Percentiles rank a stretch among this genome's conserved stretches.
Evolutionary conservation across 2,888 invertebrate genomes (phyloP).

Genomic region (Sphecodes monilicornis): DNA sequence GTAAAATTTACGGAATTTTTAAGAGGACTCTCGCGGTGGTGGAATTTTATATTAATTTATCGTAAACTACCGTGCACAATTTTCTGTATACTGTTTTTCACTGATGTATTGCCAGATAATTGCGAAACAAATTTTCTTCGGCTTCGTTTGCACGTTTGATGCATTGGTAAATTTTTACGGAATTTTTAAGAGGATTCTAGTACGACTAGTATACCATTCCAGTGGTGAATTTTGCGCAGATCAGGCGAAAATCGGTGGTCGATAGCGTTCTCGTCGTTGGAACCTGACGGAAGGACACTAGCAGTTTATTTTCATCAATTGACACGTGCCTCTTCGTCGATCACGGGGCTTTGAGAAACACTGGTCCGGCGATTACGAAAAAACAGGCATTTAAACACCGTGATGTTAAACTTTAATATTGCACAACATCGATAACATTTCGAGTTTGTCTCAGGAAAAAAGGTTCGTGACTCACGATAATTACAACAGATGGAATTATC

Average conservation of each 20-base stretch:
- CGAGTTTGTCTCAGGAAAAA: constrained; percentile 66
- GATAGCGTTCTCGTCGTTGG: constrained; percentile 13
- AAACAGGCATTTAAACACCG: constrained; percentile 55
- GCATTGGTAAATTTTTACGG: too few species aligned
- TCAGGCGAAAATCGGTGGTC: background rate
- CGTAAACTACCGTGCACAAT: background rate
- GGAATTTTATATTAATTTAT: background rate
- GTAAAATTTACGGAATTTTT: too few species aligned
- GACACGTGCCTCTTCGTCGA: background rate
- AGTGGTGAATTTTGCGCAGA: background rate
- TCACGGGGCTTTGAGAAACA: constrained; percentile 73
- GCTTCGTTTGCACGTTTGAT: too few species aligned
- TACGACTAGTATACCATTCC: background rate
- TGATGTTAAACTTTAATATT: constrained; percentile 74
- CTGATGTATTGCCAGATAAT: background rate
- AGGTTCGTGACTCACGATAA: constrained; percentile 65
- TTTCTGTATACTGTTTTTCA: background rate
- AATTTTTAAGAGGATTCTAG: background rate
- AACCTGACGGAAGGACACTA: constrained; percentile 21
- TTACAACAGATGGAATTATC: constrained; percentile 55
- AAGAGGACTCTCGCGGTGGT: background rate
- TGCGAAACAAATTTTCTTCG: background rate
- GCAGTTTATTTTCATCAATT: background rate
- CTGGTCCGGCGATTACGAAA: constrained; percentile 69
- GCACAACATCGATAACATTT: constrained; percentile 78